Evolutionary conservation across 2,888 invertebrate species (phyloP), one percentile per base, ranked within the genome.

Genomic region (Zaprionus bogoriensis): DNA sequence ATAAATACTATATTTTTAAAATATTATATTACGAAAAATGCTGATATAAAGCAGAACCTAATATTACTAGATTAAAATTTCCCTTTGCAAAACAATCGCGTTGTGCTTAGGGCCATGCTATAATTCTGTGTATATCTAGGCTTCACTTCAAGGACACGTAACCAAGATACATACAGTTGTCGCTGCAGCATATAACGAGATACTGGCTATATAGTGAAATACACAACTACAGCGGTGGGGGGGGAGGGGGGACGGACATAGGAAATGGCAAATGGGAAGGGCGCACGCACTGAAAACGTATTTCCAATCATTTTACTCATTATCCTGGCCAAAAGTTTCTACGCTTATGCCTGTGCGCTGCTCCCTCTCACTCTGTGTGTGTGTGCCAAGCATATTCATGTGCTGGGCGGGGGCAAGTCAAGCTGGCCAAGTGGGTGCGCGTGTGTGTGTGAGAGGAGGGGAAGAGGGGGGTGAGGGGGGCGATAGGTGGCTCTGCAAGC

Each of bases 291-390:
- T 74, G 67, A 67, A 73, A 85, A 78, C 78, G 84, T 71, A 86
- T 84, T 84, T 84, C 87, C 83, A 84, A 84, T 84, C 77, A 84
- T 87, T 87, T 84, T 83, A 87, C 87, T 87, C 83, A 84, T 84
- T 84, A 84, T 87, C 77, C 80, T 59, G 66, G 74, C 59, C 61
- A 65, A 86, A 83, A 79, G 65, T 84, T 87, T 81, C 46, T 44
- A 48, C 27, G 51, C 44, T 52, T 51, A 42, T 28, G n/a, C 59
- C 51, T 44, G 19, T 58, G 44, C 10, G 27, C 27, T 27, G 27
- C 10, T 6, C 27, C 27, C 27, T 27, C 27, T 27, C 10, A 20
- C 30, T 38, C 45, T 39, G 23, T 19, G 27, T 47, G 58, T 57
- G 58, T 28, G 28, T 64, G 32, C 17, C 32, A 36, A 36, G 32